phyloP scores from a whole-genome alignment of 2,888 invertebrate genomes.

The Ornithoptera priamus region DNA sequence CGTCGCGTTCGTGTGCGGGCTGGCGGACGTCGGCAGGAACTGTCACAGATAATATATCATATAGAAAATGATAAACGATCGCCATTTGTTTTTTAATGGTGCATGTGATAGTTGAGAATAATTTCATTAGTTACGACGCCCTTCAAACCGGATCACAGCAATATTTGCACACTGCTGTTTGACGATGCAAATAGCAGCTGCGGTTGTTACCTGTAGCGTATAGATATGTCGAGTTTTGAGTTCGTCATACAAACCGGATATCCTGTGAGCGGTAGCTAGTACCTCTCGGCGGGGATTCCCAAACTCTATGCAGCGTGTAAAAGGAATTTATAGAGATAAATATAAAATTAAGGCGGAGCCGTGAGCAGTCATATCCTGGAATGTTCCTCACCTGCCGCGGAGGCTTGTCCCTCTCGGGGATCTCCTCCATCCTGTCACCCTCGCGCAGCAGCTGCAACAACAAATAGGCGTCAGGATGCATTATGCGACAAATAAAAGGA shows the following conservation, averaged over 20 bases:
- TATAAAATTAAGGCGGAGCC: background rate
- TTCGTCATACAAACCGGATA: conserved; percentile 23
- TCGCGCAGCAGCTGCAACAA: conserved; percentile 54
- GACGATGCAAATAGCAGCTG: no score
- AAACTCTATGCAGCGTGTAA: conserved; percentile 58
- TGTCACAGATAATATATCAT: conserved; percentile 34
- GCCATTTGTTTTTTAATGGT: no score
- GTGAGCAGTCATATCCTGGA: background rate
- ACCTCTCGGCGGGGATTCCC: conserved; percentile 53
- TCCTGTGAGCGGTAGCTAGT: conserved; percentile 27
- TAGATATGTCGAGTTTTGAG: background rate
- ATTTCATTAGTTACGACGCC: no score
- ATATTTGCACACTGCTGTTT: no score
- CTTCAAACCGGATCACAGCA: no score
- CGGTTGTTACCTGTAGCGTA: no score
- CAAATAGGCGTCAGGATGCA: background rate
- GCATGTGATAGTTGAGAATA: no score
- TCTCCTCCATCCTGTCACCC: conserved; percentile 48
- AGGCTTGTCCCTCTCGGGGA: conserved; percentile 41
- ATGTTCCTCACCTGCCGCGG: conserved; percentile 44
- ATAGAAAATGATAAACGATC: no score
- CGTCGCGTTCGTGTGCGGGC: conserved; percentile 55
- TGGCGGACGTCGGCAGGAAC: conserved; percentile 55
- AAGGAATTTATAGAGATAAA: conserved; percentile 16
- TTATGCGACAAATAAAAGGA: no score